Percentiles rank a stretch among this genome's conserved stretches.
These are phyloP conservation scores for Steromphala cineraria DNA, from an alignment of 2,888 invertebrate species.

Conservation along the genomic window DNA sequence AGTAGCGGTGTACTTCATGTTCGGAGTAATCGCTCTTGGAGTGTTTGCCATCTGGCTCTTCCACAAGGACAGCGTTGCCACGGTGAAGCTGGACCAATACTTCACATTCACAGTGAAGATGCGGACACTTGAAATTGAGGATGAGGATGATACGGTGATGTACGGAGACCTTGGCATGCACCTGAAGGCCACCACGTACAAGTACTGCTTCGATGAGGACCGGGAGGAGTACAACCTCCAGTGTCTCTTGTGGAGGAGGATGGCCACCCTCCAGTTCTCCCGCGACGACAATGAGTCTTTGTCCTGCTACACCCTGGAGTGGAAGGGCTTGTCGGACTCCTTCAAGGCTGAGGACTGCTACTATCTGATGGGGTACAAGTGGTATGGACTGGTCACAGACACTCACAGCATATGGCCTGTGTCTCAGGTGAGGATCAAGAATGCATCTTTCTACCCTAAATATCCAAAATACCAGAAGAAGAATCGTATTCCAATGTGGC, in stretches of 20 bases:
- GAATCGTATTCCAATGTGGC: conserved; percentile 43
- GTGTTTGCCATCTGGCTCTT: conserved; percentile 48
- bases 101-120: conserved; percentile 44
- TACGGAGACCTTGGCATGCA: conserved; percentile 43
- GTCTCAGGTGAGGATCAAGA: conserved; percentile 16
- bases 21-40: conserved; percentile 43
- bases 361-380: conserved; percentile 34
- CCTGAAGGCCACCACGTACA: conserved; percentile 39
- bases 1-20: conserved; percentile 46
- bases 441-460: conserved; percentile 35
- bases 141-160: conserved; percentile 39
- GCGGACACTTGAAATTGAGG: conserved; percentile 41
- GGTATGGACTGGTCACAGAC: conserved; percentile 19
- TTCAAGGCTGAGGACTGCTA: conserved; percentile 44
- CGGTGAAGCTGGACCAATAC: conserved; percentile 35
- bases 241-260: conserved; percentile 42
- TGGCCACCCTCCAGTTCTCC: conserved; percentile 35
- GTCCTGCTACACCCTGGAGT: conserved; percentile 38
- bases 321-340: conserved; percentile 33
- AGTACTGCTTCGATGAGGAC: conserved; percentile 37
- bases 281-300: conserved; percentile 31
- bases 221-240: conserved; percentile 27
- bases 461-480: conserved; percentile 36
- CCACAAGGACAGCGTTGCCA: conserved; percentile 42
- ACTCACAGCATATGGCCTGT: conserved; percentile 22